Conservation (phyloP, 2,888 invertebrate genomes). For the Achlya flavicornis region DNA sequence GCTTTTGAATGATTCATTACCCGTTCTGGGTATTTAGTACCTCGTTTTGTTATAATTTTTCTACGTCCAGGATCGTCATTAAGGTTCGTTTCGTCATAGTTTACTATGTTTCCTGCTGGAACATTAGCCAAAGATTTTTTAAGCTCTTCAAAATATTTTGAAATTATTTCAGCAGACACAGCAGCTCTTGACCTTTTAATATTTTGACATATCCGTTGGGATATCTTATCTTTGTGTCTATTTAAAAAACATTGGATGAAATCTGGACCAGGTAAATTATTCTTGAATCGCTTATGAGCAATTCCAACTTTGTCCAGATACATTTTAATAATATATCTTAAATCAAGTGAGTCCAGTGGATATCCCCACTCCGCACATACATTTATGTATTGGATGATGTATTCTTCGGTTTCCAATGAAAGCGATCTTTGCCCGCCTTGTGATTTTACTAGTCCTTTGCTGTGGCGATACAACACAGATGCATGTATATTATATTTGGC, state of each 20-base stretch:
- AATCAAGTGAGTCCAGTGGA: too few relatives aligned
- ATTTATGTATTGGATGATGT: too few relatives aligned
- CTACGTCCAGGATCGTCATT: constrained; percentile 18
- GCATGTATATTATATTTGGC: background rate
- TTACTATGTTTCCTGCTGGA: constrained; percentile 15
- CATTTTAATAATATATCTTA: too few relatives aligned
- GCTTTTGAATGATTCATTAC: constrained; percentile 19
- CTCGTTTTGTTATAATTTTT: constrained; percentile 12
- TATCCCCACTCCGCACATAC: too few relatives aligned
- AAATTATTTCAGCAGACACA: constrained; percentile 8
- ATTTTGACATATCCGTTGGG: constrained; percentile 15
- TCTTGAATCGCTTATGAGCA: too few relatives aligned
- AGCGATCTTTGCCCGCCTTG: too few relatives aligned
- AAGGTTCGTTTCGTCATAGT: constrained; percentile 20
- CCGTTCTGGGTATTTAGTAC: constrained; percentile 12
- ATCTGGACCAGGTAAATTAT: too few relatives aligned
- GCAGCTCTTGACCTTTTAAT: constrained; percentile 13
- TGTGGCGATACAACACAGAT: too few relatives aligned
- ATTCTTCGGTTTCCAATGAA: too few relatives aligned
- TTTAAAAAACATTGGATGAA: too few relatives aligned
- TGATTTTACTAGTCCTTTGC: too few relatives aligned
- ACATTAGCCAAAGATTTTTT: constrained; percentile 11
- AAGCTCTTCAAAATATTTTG: constrained; percentile 13
- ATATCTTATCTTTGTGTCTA: constrained; percentile 9
- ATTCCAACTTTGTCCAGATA: too few relatives aligned